Evolutionary conservation across 2,888 invertebrate species (phyloP), one percentile per base, ranked within the genome.

Genomic region (Diabrotica balteata): DNA sequence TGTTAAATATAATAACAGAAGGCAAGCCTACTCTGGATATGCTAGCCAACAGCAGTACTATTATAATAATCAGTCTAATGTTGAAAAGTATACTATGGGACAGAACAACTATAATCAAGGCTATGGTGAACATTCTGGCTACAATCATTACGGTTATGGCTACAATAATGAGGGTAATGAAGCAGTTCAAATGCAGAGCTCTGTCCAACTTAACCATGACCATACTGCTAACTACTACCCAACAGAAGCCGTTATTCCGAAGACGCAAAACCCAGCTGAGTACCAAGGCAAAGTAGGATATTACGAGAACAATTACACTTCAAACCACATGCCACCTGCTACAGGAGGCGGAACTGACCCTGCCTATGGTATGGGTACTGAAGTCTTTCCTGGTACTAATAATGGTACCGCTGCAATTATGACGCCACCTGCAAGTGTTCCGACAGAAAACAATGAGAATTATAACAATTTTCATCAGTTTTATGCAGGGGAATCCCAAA

Each of bases 381-480:
- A 86, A 67, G 82, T 85, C 42, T 82, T 83, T 69, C 84, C 85
- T 63, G 81, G 85, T 8, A 84, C 84, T 17, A 83, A 83, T 3
- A 83, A 85, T 6, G 84, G 84, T 50, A 81, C 86, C 5, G 84
- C 86, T 49, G 85, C 85, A 0, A 86, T 88, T 44, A 89, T 89
- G 85, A 88, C 90, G 8, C 88, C 89, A 7, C 89, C 90, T 0
- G 85, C 86, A 53, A 87, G 85, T 76, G 85, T 85, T 51, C 86
- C 86, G 73, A 86, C 86, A 2, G 91, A 91, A 74, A 87, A 88
- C 72, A 87, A 85, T 69, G 91, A 91, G 68, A 87, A 87, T 70
- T 92, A 91, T 81, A 89, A 89, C 75, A 89, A 89, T 67, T 91
- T 90, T 82, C 90, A 90, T 74, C 91, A 91, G 80, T 91, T 90